Evolutionary conservation across 1,140 invertebrate genomes (phyloP), one percentile per base, ranked within the genome.

Genomic region (Rhagoletis zephyria): DNA sequence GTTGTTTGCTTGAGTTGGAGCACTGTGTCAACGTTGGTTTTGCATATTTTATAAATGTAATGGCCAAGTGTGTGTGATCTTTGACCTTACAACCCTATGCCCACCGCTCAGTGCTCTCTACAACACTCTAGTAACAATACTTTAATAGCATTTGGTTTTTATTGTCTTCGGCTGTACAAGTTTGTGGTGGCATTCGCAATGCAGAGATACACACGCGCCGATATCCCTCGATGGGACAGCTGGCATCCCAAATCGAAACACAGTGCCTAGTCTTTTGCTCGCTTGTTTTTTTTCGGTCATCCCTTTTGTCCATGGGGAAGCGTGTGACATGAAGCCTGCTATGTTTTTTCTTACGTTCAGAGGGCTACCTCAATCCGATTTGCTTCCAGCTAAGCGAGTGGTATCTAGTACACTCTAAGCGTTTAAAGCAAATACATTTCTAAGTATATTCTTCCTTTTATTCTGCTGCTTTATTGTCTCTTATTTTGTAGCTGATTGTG

Each of bases 1-100:
- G 48, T 81, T 56, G 48, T 51, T 56, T 19, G 74, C 64, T n/a
- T 19, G 30, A 4, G 4, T 12, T 16, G 67, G 42, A 30, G 40
- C 48, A 10, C 19, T 81, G 48, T 81, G 74, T 81, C 74, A 51
- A 56, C 42, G 48, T 56, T 81, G 74, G 45, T 30, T 77, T 81
- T 81, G 74, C 74, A 81, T 81, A 81, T 81, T 81, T 81, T 81
- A 56, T 81, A 56, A 81, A n/a, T 51, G 16, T 59, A 51, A 81
- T 81, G 74, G 30, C 12, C 9, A 16, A 56, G 74, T 59, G 48
- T 56, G 64, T 19, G 74, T 12, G 40, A 40, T 56, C 10, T 5
- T 63, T 7, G 1, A 0, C 61, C 16, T 63, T 63, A 14, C 4
- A 14, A 63, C n/a, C 12, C n/a, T 14, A 4, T 63, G 7, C 61